A percentile compares a stretch with the other conserved stretches of the same genome.
phyloP scores from a whole-genome alignment of 1,140 invertebrate species.

The Solenopsis invicta region DNA sequence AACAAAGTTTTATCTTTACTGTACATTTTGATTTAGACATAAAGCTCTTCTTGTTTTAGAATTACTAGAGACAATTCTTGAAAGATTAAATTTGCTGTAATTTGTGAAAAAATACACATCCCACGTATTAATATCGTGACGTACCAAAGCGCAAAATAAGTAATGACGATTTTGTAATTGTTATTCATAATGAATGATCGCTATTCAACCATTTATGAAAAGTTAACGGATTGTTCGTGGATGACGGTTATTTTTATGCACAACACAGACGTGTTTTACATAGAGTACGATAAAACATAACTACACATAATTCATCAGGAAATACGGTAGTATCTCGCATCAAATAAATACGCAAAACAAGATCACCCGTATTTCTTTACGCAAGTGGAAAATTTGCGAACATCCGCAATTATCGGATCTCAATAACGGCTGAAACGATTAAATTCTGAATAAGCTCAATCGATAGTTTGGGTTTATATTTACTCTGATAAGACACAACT shows the following conservation, averaged over 20 bases:
- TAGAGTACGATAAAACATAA: background rate
- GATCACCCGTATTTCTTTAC: too few species aligned
- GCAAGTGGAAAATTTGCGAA: too few species aligned
- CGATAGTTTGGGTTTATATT: too few species aligned
- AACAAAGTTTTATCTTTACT: background rate
- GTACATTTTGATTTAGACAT: background rate
- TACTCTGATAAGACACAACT: too few species aligned
- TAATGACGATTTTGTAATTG: slow-evolving; percentile 34
- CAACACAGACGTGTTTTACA: slow-evolving; percentile 20
- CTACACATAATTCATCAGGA: background rate
- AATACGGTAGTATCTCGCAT: too few species aligned
- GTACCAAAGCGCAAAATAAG: background rate
- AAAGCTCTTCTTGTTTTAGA: background rate
- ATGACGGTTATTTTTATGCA: slow-evolving; percentile 46
- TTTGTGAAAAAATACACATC: background rate
- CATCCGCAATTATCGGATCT: too few species aligned
- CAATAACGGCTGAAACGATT: too few species aligned
- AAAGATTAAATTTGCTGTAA: background rate
- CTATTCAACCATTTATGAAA: slow-evolving; percentile 1
- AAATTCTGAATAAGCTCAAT: too few species aligned
- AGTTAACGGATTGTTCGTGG: slow-evolving; percentile 49
- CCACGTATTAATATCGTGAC: background rate
- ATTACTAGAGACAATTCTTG: background rate
- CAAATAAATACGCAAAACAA: too few species aligned
- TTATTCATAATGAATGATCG: slow-evolving; percentile 34